phyloP scores from a whole-genome alignment of 2,888 invertebrate species.

The Barypeithes pellucidus region DNA sequence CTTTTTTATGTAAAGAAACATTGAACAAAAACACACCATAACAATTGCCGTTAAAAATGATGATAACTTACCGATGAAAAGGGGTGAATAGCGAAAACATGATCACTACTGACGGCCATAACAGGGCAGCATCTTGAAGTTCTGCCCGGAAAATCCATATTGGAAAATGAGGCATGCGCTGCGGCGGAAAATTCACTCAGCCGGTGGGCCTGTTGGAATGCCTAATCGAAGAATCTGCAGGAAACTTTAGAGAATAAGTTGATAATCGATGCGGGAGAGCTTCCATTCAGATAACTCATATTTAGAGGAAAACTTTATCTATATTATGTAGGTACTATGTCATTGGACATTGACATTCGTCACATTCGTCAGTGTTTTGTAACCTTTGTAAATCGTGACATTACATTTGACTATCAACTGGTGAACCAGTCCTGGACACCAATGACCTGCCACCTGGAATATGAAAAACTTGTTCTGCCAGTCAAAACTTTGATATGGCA shows the following conservation, averaged over 20 bases:
- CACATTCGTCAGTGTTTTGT: too few species aligned
- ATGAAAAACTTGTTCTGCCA: too few species aligned
- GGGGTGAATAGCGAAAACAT: constrained; percentile 61
- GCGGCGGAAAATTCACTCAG: constrained; percentile 15
- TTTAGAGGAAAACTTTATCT: too few species aligned
- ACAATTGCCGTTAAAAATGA: neutral
- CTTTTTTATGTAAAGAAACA: neutral
- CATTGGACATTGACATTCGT: too few species aligned
- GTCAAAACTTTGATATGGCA: too few species aligned
- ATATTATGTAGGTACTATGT: too few species aligned
- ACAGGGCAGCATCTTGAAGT: constrained; percentile 34
- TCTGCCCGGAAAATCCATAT: constrained; percentile 58
- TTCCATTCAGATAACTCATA: neutral
- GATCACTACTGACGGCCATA: constrained; percentile 58
- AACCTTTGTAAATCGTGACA: too few species aligned
- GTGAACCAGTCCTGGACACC: too few species aligned
- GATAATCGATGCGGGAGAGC: neutral
- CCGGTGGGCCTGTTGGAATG: neutral
- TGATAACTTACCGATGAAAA: constrained; percentile 62
- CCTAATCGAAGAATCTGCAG: constrained; percentile 21
- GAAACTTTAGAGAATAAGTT: neutral
- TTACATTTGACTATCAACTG: too few species aligned
- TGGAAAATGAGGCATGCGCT: constrained; percentile 54
- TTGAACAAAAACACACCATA: neutral
- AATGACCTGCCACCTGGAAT: too few species aligned